Evolutionary conservation across 2,113 vertebrate species (phyloP).

Genomic region (Vireo altiloquus): DNA sequence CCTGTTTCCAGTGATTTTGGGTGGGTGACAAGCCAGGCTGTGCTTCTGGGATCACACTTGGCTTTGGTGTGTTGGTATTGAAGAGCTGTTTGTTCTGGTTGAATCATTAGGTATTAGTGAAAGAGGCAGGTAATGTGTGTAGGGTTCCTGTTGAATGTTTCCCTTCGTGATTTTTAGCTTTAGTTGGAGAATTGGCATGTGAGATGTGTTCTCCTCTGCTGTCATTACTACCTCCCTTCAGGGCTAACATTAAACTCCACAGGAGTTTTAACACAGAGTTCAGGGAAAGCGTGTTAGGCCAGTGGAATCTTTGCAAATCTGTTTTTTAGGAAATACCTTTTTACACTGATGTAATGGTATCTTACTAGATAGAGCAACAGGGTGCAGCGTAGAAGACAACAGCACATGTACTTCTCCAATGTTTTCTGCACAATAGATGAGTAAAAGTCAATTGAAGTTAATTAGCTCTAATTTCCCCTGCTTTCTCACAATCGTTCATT

Average conservation of each 20-base stretch:
- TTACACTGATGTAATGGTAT: background rate
- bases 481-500: background rate
- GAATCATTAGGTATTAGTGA: background rate
- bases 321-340: background rate
- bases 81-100: background rate
- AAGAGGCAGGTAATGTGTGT: background rate
- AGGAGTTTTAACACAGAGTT: background rate
- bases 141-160: background rate
- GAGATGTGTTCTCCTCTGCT: background rate
- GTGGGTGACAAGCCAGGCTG: background rate
- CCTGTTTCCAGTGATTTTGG: background rate
- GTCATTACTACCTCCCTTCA: background rate
- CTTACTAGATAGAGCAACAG: background rate
- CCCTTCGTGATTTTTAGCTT: background rate
- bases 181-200: background rate
- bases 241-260: background rate
- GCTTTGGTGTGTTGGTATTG: background rate
- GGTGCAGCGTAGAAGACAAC: background rate
- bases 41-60: background rate
- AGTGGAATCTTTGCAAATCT: background rate
- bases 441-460: background rate
- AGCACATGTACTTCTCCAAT: background rate
- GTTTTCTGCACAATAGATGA: background rate
- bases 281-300: background rate
- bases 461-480: background rate